A percentile compares a stretch with the other conserved stretches of the same genome.
Conservation (phyloP, 2,888 invertebrate genomes). For the Gastracanthus pulcherrimus region DNA sequence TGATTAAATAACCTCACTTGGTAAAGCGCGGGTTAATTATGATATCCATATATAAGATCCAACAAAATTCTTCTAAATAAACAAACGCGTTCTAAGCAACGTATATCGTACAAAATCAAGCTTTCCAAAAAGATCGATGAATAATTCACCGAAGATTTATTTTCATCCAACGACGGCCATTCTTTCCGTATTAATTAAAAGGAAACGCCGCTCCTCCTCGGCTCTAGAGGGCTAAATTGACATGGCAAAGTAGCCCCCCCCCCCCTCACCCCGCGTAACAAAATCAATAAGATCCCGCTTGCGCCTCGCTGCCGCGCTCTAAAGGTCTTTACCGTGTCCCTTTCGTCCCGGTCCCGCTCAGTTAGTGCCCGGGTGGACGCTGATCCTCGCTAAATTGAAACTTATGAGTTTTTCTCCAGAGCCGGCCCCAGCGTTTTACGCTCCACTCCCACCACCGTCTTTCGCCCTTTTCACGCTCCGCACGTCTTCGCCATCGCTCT, state of each 20-base stretch:
- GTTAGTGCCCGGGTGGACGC: slow-evolving; percentile 61
- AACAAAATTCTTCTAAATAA: neutral
- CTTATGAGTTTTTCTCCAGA: slow-evolving; percentile 77
- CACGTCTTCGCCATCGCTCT: slow-evolving; percentile 21
- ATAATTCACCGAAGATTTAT: neutral
- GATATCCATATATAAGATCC: no score
- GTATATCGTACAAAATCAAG: neutral
- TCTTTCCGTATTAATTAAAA: slow-evolving; percentile 36
- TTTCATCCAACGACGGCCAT: neutral
- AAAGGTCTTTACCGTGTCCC: slow-evolving; percentile 29
- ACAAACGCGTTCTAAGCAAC: no score
- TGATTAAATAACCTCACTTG: no score
- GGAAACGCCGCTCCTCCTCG: neutral
- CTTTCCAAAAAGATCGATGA: neutral
- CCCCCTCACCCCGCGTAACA: no score
- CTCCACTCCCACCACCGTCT: slow-evolving; percentile 59
- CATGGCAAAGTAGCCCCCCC: slow-evolving; percentile 33
- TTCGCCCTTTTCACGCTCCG: neutral
- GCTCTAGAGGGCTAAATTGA: slow-evolving; percentile 30
- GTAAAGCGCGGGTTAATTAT: no score
- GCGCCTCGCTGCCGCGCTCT: slow-evolving; percentile 9
- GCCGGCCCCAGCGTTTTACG: no score
- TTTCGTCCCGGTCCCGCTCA: slow-evolving; percentile 14
- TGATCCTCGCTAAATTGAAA: slow-evolving; percentile 77
- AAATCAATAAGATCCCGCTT: slow-evolving; percentile 50